These are phyloP conservation scores for Sigmodon hispidus DNA, from an alignment of 2,113 vertebrate genomes.

Conservation along the genomic window DNA sequence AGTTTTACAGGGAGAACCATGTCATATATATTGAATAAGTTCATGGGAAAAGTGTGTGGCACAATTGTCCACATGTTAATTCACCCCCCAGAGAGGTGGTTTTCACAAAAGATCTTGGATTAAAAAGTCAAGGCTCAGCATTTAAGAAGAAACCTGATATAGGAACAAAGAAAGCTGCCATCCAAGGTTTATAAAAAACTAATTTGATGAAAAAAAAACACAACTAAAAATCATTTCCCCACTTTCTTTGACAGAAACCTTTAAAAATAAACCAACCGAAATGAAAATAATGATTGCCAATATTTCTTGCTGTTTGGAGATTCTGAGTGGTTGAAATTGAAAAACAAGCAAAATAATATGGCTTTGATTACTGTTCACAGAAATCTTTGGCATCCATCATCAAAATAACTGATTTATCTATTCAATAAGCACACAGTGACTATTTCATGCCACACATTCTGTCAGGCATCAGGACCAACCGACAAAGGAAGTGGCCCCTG, in stretches of 20 bases:
- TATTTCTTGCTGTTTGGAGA: not conserved
- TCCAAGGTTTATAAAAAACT: not conserved
- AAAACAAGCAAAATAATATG: conserved; percentile 19
- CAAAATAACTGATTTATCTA: conserved; percentile 34
- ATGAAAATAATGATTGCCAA: not conserved
- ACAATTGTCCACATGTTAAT: not conserved
- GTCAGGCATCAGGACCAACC: not conserved
- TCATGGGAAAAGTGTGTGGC: not conserved
- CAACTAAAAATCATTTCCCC: not conserved
- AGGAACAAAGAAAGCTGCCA: not conserved
- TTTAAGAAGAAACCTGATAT: not conserved
- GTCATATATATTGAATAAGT: not conserved
- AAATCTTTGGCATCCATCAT: conserved; percentile 5
- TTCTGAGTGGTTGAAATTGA: not conserved
- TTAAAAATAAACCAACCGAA: not conserved
- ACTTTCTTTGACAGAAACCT: not conserved
- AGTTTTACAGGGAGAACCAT: no score
- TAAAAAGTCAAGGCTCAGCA: not conserved
- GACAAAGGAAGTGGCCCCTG: not conserved
- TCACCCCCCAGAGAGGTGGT: not conserved
- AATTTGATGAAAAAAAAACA: not conserved
- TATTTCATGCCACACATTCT: not conserved
- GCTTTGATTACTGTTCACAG: conserved; percentile 51
- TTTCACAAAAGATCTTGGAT: not conserved
- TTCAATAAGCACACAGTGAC: not conserved